Percentiles rank a stretch among this genome's conserved stretches.
Evolutionary conservation across 2,888 invertebrate genomes (phyloP).

Genomic region (Hoplodrina blanda): DNA sequence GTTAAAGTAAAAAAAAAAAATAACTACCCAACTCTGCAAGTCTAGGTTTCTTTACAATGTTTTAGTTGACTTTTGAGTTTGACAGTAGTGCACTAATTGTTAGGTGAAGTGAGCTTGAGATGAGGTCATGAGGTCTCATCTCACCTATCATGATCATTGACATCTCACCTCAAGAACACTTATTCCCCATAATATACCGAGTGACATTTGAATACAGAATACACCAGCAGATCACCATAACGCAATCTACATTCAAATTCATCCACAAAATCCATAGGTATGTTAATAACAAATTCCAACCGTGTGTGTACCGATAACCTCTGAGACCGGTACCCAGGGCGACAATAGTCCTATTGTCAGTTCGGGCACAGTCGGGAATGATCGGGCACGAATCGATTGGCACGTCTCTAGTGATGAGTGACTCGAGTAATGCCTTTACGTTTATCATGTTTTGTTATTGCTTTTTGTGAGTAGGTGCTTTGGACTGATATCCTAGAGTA

Average conservation of each 20-base stretch:
- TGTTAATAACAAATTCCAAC: slow-evolving; percentile 54
- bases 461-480: background rate
- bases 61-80: too few species aligned
- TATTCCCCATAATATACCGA: too few species aligned
- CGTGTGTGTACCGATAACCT: slow-evolving; percentile 31
- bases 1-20: too few species aligned
- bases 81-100: too few species aligned
- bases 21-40: too few species aligned
- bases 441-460: slow-evolving; percentile 12
- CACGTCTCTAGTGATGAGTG: slow-evolving; percentile 7
- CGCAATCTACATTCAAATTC: slow-evolving; percentile 46
- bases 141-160: too few species aligned
- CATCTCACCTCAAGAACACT: too few species aligned
- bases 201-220: background rate
- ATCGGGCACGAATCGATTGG: slow-evolving; percentile 30
- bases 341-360: slow-evolving; percentile 37
- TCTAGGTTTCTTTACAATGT: too few species aligned
- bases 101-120: too few species aligned
- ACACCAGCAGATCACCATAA: background rate
- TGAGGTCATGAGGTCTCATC: too few species aligned
- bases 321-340: slow-evolving; percentile 3
- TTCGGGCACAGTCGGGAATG: slow-evolving; percentile 27
- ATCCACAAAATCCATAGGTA: slow-evolving; percentile 36
- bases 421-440: slow-evolving; percentile 19
- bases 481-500: too few species aligned